These are phyloP conservation scores for Halcyon badia DNA, from an alignment of 2,797 vertebrate genomes.

Conservation along the genomic window DNA sequence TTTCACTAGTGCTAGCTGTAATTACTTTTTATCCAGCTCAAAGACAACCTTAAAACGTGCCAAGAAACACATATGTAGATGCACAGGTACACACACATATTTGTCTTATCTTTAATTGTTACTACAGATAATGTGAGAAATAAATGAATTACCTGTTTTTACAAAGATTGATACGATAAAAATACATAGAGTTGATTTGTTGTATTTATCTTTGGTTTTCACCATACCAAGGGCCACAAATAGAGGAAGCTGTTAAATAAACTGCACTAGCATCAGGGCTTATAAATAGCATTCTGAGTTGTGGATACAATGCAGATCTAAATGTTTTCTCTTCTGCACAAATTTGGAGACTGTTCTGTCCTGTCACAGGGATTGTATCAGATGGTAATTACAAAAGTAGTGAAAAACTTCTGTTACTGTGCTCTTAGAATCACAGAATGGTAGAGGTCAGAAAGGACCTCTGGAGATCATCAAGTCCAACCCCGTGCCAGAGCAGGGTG, in stretches of 20 bases:
- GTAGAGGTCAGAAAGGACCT: no score
- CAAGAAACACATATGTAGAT: background rate
- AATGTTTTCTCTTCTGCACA: background rate
- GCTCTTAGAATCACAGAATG: background rate
- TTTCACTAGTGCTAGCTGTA: background rate
- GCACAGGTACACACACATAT: background rate
- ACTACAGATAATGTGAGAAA: background rate
- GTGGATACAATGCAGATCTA: background rate
- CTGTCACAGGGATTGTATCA: background rate
- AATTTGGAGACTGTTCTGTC: background rate
- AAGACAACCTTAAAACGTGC: background rate
- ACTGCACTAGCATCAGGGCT: background rate
- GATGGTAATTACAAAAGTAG: background rate
- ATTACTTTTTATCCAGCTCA: background rate
- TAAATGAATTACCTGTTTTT: background rate
- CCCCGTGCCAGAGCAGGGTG: no score
- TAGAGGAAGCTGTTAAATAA: background rate
- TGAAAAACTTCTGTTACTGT: background rate
- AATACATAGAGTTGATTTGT: background rate
- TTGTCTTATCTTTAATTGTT: background rate
- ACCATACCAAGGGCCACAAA: background rate
- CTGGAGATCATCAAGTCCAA: no score
- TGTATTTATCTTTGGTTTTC: background rate
- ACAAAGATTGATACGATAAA: background rate
- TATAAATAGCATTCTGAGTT: background rate